Percentiles rank a stretch among this genome's conserved stretches.
Conservation (phyloP, 35 echinoderm and acorn worm genomes). For the Apostichopus parvimensis region DNA sequence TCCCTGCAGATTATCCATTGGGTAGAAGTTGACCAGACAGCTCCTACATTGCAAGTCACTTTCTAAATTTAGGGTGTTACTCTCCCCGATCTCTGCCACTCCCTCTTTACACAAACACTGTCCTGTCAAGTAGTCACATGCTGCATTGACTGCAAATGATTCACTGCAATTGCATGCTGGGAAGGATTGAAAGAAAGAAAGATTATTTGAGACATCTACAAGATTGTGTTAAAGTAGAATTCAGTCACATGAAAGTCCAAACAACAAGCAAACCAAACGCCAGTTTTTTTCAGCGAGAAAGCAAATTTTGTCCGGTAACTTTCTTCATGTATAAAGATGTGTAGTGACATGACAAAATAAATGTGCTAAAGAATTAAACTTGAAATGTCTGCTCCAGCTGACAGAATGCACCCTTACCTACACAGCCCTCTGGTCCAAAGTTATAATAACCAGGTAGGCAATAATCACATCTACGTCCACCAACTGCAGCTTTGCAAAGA, state of each 20-base stretch:
- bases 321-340: too few species aligned
- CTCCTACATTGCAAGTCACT: conserved; percentile 61
- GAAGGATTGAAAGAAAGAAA: background rate
- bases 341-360: too few species aligned
- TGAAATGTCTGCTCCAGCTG: too few species aligned
- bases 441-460: conserved; percentile 83
- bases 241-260: too few species aligned
- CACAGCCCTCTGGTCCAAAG: conserved; percentile 73
- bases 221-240: too few species aligned
- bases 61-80: conserved; percentile 20
- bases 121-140: conserved; percentile 87
- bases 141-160: conserved; percentile 48
- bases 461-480: conserved; percentile 80
- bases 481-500: conserved; percentile 75
- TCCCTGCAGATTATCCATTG: conserved; percentile 35
- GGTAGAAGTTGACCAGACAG: conserved; percentile 71
- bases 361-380: too few species aligned
- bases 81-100: conserved; percentile 57
- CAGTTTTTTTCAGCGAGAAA: too few species aligned
- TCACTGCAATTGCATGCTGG: conserved; percentile 85
- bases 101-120: conserved; percentile 90
- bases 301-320: too few species aligned
- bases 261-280: too few species aligned
- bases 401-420: conserved; percentile 33
- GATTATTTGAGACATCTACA: background rate